Evolutionary conservation across 2,888 invertebrate species (phyloP).

Genomic region (Pammene fasciana): DNA sequence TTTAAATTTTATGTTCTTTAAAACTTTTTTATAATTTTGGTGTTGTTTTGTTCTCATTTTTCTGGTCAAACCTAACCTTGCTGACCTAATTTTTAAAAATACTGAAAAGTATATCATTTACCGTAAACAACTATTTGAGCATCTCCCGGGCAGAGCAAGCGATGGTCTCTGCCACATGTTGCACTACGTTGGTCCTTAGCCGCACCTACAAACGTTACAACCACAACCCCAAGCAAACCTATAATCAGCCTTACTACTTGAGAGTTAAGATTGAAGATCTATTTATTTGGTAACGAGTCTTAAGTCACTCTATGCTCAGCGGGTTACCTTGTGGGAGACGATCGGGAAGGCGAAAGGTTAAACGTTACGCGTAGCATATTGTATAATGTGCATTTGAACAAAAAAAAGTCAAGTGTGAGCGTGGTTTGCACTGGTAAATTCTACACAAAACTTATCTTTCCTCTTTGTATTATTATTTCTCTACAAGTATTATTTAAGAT

Average conservation of each 20-base stretch:
- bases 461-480: not conserved
- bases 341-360: conserved; percentile 75
- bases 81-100: conserved; percentile 13
- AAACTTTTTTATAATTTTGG: too few relatives aligned
- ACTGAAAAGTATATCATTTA: conserved; percentile 46
- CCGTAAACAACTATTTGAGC: conserved; percentile 59
- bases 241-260: conserved; percentile 21
- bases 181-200: conserved; percentile 76
- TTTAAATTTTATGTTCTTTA: too few relatives aligned
- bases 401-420: conserved; percentile 45
- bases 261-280: conserved; percentile 30
- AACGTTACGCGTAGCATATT: conserved; percentile 75
- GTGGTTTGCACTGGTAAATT: conserved; percentile 1
- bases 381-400: conserved; percentile 60
- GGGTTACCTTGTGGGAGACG: conserved; percentile 79
- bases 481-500: not conserved
- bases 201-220: conserved; percentile 46
- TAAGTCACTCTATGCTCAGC: conserved; percentile 38
- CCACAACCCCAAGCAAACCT: not conserved
- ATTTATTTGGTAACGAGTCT: not conserved
- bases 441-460: not conserved
- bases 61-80: not conserved
- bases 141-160: conserved; percentile 76
- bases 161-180: conserved; percentile 74
- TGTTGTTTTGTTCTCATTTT: too few relatives aligned